Base-by-base conservation (phyloP, 2,888 invertebrate species). In the Acanthacorydalis orientalis region DNA sequence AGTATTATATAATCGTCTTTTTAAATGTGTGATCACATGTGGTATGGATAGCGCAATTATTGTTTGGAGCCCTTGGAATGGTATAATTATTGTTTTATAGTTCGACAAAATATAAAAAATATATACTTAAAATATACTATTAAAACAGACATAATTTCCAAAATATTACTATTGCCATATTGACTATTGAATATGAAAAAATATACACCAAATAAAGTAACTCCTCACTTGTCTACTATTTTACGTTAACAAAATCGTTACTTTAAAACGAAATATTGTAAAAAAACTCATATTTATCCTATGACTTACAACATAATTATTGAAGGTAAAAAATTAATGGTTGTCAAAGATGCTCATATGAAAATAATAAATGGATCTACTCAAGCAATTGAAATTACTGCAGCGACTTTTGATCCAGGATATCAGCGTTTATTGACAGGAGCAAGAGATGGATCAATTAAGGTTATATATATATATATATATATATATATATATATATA, bases 11-110 rank as follows among this genome's bases (percentile, higher is more conserved):
- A 88, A 87, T 65, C 74, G 77, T 12, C 69, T 86, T 1, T 88
- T 83, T 31, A 75, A 80, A 59, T 72, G 77, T 52, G 70, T 89
- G 52, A 74, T 89, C 48, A 83, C 85, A 0, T 83, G 81, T 46
- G 85, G 87, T 48, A 67, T 78, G 60, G 87, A 85, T 59, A 86
- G 87, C 52, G 78, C 77, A 52, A 83, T 90, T 49, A 83, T 84
- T 54, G 79, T 83, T 23, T 90, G 89, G 89, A 78, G 87, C 61
- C 79, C 84, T 0, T 72, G 77, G 64, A 76, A 73, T 42, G 84
- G 80, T 57, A 50, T 43, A 43, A 31, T 31, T 31, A 31, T 23
- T 10, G 7, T 31, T 43, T 7, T 43, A 31, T 23, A 16, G 12
- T 43, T 23, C 6, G 4, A 31, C 4, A 31, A 12, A 43, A 9